Evolutionary conservation across 2,797 vertebrate species (phyloP), one percentile per base, ranked within the genome.

Genomic region (Choloepus didactylus): DNA sequence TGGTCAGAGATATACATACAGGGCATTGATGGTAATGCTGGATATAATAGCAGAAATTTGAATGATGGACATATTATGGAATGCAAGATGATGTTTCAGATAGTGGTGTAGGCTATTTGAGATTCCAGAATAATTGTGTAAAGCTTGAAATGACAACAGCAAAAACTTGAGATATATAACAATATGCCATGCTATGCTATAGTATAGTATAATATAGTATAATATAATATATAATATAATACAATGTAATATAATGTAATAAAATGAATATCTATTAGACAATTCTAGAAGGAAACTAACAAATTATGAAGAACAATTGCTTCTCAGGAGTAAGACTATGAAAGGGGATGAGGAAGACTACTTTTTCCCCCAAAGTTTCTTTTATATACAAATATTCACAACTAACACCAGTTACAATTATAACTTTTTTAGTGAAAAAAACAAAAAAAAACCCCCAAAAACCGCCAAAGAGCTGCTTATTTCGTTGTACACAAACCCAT

Each of bases 11-110:
- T 35, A 35, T 1, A 23, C 31, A 49, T 49, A 35, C 7, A 38
- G 0, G 21, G 31, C 31, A 14, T 38, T 6, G 49, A 59, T 31
- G 44, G 23, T 41, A 31, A 11, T 6, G 2, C 54, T n/a, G 67
- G 18, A 12, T 10, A 1, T 15, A 21, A 8, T 9, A 44, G 46
- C 25, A 60, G 23, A 54, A 72, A 29, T 51, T 25, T 0, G 0
- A 62, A 11, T 18, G 14, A 38, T 9, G 14, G 16, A 25, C 14
- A 1, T 38, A 7, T n/a, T 54, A 7, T 35, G 44, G 67, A 59
- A 67, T 31, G 7, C 7, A 46, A 0, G 46, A 3, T 62, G 31
- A 41, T 21, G 79, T 87, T 90, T 89, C n/a, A 27, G 10, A n/a
- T 11, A 31, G 8, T 5, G 41, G 84, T 29, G 67, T 41, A 66